Conservation (phyloP, 2,888 invertebrate species). For the Cataglyphis livida region DNA sequence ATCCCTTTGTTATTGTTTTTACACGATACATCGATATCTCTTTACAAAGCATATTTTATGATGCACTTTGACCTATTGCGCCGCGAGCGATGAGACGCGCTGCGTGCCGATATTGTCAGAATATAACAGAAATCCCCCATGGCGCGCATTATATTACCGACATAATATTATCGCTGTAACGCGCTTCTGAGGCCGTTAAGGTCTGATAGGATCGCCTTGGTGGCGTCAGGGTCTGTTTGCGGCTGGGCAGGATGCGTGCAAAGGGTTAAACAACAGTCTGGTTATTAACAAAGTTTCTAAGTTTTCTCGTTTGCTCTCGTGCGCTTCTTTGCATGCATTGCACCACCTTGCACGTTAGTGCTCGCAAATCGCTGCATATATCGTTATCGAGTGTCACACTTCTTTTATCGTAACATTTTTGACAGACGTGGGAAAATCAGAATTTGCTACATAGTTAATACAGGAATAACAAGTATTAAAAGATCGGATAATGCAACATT, state of each 20-base stretch:
- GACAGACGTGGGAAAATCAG: slow-evolving; percentile 5
- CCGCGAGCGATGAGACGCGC: slow-evolving; percentile 49
- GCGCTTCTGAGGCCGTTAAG: slow-evolving; percentile 60
- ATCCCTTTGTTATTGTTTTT: neutral
- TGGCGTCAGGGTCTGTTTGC: slow-evolving; percentile 4
- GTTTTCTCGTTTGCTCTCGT: slow-evolving; percentile 68
- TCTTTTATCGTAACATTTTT: slow-evolving; percentile 56
- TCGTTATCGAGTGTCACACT: neutral
- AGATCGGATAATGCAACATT: neutral
- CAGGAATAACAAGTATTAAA: neutral
- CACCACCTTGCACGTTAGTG: slow-evolving; percentile 50
- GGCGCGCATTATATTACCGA: slow-evolving; percentile 47
- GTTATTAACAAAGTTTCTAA: slow-evolving; percentile 71
- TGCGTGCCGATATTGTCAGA: slow-evolving; percentile 54
- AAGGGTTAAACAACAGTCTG: slow-evolving; percentile 63
- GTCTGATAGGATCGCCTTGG: slow-evolving; percentile 36
- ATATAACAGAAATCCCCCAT: slow-evolving; percentile 25
- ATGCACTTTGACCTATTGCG: slow-evolving; percentile 63
- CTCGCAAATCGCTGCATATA: slow-evolving; percentile 43
- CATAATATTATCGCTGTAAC: slow-evolving; percentile 63
- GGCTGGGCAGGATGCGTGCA: slow-evolving; percentile 29
- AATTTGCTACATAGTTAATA: neutral
- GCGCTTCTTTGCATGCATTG: slow-evolving; percentile 52
- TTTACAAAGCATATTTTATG: slow-evolving; percentile 66
- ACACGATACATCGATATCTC: slow-evolving; percentile 63